Percentiles rank a stretch among this genome's conserved stretches.
Evolutionary conservation across 2,113 vertebrate genomes (phyloP).

Genomic region (Sylvia atricapilla): DNA sequence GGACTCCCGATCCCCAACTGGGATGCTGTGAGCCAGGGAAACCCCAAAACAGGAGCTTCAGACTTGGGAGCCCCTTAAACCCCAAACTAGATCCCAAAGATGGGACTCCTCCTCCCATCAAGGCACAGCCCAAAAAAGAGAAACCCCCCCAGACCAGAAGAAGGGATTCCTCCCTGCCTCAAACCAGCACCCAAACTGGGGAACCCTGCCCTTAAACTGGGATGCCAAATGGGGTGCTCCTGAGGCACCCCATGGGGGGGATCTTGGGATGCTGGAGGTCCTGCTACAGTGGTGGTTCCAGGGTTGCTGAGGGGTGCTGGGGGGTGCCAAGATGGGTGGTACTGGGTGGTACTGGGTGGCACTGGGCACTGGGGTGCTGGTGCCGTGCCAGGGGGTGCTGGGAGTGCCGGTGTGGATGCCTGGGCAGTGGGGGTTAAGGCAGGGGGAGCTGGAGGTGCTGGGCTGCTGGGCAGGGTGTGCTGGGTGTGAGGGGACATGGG

Average conservation of each 20-base stretch:
- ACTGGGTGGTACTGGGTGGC: not conserved
- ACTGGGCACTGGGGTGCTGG: too few species aligned
- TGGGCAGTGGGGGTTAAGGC: too few species aligned
- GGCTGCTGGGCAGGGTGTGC: too few species aligned
- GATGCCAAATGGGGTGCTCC: not conserved
- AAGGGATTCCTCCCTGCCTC: not conserved
- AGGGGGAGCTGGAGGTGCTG: too few species aligned
- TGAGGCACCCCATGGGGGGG: not conserved
- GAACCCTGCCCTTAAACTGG: not conserved
- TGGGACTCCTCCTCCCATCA: too few species aligned
- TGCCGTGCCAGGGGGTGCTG: too few species aligned
- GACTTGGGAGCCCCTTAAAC: not conserved
- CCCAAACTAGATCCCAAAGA: not conserved
- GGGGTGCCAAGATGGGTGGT: not conserved
- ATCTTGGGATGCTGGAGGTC: not conserved
- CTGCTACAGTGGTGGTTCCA: not conserved
- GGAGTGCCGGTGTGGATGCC: too few species aligned
- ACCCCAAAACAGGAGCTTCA: not conserved
- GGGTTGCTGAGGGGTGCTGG: too few species aligned
- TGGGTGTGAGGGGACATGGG: too few species aligned
- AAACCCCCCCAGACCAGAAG: not conserved
- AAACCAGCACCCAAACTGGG: not conserved
- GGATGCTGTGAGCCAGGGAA: not conserved
- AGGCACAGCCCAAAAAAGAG: too few species aligned
- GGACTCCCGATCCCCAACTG: not conserved